A percentile compares a stretch with the other conserved stretches of the same genome.
Conservation (phyloP, 2,888 invertebrate genomes). For the Spialia ferax region DNA sequence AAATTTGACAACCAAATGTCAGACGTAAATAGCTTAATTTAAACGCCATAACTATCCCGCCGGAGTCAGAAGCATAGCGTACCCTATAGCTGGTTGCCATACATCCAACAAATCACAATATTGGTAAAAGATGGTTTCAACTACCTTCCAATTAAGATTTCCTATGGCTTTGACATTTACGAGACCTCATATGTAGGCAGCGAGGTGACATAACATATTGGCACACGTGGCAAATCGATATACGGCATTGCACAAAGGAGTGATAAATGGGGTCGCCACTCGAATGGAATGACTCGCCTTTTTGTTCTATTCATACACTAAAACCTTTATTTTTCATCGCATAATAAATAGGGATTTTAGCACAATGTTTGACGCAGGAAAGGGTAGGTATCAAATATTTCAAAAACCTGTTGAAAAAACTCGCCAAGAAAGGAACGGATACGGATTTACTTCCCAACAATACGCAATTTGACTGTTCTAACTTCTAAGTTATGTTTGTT, state of each 20-base stretch:
- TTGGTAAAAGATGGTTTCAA: neutral
- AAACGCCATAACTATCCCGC: neutral
- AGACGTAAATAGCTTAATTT: neutral
- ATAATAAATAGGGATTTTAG: neutral
- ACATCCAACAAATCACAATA: neutral
- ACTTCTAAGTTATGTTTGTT: too few relatives aligned
- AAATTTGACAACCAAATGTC: too few relatives aligned
- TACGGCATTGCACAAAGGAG: slow-evolving; percentile 30
- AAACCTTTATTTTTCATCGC: neutral
- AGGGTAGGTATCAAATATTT: too few relatives aligned
- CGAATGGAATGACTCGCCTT: slow-evolving; percentile 28
- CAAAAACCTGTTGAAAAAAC: too few relatives aligned
- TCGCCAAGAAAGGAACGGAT: too few relatives aligned
- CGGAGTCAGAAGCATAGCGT: neutral
- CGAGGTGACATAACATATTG: slow-evolving; percentile 36
- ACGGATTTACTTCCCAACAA: too few relatives aligned
- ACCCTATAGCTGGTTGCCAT: neutral
- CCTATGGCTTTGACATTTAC: slow-evolving; percentile 23
- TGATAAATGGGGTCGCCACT: slow-evolving; percentile 36
- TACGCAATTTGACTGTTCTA: too few relatives aligned
- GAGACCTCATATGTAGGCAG: slow-evolving; percentile 20
- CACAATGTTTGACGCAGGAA: neutral
- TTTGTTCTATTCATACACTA: slow-evolving; percentile 21
- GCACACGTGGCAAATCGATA: slow-evolving; percentile 37
- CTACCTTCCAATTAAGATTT: neutral